Conservation (phyloP, 2,113 vertebrate species). For the Rhegmatorhina hoffmannsi region DNA sequence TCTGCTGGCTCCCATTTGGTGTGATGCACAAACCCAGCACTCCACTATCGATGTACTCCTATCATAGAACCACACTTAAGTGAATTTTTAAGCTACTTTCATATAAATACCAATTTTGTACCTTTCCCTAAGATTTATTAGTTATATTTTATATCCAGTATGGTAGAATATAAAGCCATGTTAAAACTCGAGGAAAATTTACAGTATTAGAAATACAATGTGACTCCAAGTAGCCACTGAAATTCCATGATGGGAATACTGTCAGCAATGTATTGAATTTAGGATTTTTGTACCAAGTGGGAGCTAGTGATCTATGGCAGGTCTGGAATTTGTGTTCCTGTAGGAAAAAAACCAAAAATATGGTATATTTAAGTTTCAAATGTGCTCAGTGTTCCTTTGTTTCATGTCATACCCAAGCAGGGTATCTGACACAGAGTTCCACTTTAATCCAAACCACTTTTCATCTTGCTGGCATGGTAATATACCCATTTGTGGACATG, state of each 20-base stretch:
- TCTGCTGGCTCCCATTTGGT: conserved; percentile 47
- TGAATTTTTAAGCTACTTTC: background rate
- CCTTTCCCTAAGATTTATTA: background rate
- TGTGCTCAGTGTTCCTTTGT: conserved; percentile 28
- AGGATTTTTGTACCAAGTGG: conserved; percentile 38
- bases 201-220: background rate
- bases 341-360: conserved; percentile 19
- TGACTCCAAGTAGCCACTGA: conserved; percentile 10
- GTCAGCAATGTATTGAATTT: background rate
- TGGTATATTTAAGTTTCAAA: conserved; percentile 38
- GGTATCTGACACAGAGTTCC: background rate
- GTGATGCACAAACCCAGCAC: conserved; percentile 27
- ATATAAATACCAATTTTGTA: background rate
- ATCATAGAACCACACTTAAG: background rate
- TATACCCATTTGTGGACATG: background rate
- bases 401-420: background rate
- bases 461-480: background rate
- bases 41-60: background rate
- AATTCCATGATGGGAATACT: background rate
- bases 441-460: background rate
- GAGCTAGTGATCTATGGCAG: conserved; percentile 48
- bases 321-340: conserved; percentile 49
- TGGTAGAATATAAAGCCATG: background rate
- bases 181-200: background rate
- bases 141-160: background rate